phyloP scores from a whole-genome alignment of 1,140 invertebrate genomes.

The Monochamus saltuarius region DNA sequence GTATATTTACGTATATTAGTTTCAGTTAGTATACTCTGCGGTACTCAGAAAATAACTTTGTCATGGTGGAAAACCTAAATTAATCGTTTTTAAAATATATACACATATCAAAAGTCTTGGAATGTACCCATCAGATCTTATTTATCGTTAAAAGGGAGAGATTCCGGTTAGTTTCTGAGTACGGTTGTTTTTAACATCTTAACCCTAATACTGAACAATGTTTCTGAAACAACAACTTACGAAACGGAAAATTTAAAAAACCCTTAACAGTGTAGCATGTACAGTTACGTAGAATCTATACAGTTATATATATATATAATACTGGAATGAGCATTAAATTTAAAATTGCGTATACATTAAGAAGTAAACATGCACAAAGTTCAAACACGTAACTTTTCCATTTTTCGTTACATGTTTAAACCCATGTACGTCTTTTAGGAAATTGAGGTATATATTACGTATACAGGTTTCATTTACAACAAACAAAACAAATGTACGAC shows the following conservation, averaged over 20 bases:
- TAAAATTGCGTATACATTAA: slow-evolving; percentile 33
- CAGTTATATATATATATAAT: slow-evolving; percentile 41
- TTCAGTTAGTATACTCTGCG: slow-evolving; percentile 47
- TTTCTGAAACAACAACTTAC: background rate
- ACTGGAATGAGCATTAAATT: slow-evolving; percentile 46
- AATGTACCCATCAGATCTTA: background rate
- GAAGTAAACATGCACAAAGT: background rate
- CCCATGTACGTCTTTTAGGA: slow-evolving; percentile 13
- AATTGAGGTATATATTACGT: slow-evolving; percentile 52
- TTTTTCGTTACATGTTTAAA: slow-evolving; percentile 2
- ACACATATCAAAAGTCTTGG: background rate
- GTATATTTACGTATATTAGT: slow-evolving; percentile 52
- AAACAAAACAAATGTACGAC: slow-evolving; percentile 18
- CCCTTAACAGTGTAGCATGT: slow-evolving; percentile 12
- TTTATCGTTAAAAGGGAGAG: background rate
- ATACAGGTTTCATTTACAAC: slow-evolving; percentile 46
- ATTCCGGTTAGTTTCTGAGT: background rate
- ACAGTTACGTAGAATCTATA: slow-evolving; percentile 15
- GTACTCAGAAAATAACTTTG: slow-evolving; percentile 27
- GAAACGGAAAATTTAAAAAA: background rate
- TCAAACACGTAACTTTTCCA: no score
- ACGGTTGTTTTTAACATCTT: slow-evolving; percentile 14
- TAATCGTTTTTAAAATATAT: slow-evolving; percentile 9
- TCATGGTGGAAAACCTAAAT: background rate
- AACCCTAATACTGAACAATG: slow-evolving; percentile 23